A percentile compares a stretch with the other conserved stretches of the same genome.
phyloP scores from a whole-genome alignment of 2,113 vertebrate genomes.

The Rhinopomastus cyanomelas region DNA sequence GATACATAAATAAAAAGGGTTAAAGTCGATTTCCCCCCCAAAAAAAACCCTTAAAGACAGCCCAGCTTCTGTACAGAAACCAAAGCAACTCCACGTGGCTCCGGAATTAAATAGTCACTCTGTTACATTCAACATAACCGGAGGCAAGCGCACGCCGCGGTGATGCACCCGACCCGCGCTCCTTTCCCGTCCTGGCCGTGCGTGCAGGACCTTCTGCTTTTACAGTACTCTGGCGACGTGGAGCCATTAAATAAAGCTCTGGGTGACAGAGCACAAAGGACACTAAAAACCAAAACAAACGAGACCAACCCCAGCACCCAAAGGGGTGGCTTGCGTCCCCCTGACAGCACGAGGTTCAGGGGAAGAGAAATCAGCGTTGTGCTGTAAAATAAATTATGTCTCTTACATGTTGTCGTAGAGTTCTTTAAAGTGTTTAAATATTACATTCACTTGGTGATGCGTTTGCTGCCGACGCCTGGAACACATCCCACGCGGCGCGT shows the following conservation, averaged over 20 bases:
- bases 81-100: constrained; percentile 26
- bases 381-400: constrained; percentile 74
- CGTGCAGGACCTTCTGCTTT: constrained; percentile 56
- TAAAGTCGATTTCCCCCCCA: constrained; percentile 24
- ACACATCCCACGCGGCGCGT: not conserved
- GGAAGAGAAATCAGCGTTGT: constrained; percentile 11
- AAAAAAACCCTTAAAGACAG: constrained; percentile 24
- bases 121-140: constrained; percentile 66
- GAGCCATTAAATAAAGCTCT: constrained; percentile 62
- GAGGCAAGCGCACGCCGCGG: constrained; percentile 35
- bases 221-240: constrained; percentile 70
- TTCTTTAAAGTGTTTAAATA: constrained; percentile 60
- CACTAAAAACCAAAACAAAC: not conserved
- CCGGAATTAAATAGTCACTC: constrained; percentile 61
- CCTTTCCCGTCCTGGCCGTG: constrained; percentile 40
- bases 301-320: not conserved
- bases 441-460: constrained; percentile 54
- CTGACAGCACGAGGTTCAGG: not conserved
- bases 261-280: constrained; percentile 38
- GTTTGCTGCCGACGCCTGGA: constrained; percentile 9
- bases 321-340: not conserved
- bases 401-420: not conserved
- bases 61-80: constrained; percentile 62
- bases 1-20: constrained; percentile 76
- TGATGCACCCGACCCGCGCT: constrained; percentile 33